A percentile compares a stretch with the other conserved stretches of the same genome.
Conservation (phyloP, 2,888 invertebrate genomes). For the Dynastes hyllus region DNA sequence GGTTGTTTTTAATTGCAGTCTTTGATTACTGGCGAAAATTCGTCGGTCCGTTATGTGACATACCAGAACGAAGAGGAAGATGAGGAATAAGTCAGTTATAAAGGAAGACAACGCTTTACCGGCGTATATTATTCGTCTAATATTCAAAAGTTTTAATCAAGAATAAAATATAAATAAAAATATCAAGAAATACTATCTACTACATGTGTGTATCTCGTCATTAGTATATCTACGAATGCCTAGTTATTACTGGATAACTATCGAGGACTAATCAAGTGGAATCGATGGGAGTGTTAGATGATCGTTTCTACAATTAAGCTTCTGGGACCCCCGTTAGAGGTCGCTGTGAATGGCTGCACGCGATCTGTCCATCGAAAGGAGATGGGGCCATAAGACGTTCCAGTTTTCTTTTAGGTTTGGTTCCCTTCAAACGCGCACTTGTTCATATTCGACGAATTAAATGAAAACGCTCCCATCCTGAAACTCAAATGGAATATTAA, state of each 20-base stretch:
- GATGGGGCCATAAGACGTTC: constrained; percentile 71
- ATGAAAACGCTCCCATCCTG: constrained; percentile 49
- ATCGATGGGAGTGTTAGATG: constrained; percentile 62
- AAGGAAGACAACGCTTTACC: constrained; percentile 20
- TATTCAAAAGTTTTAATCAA: constrained; percentile 5
- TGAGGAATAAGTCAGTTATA: constrained; percentile 71
- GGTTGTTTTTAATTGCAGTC: constrained; percentile 75
- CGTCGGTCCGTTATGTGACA: constrained; percentile 95
- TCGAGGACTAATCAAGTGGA: constrained; percentile 39
- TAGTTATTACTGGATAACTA: constrained; percentile 41
- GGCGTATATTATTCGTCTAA: not conserved
- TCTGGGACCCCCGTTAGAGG: constrained; percentile 71
- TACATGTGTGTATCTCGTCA: constrained; percentile 43
- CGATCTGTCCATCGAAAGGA: constrained; percentile 70
- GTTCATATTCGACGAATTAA: constrained; percentile 7
- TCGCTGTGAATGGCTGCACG: constrained; percentile 80
- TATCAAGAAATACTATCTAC: constrained; percentile 24
- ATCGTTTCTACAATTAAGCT: constrained; percentile 49
- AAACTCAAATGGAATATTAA: not conserved
- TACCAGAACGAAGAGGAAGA: constrained; percentile 95
- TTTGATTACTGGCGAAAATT: constrained; percentile 91
- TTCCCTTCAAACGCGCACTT: constrained; percentile 23
- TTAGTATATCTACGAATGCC: constrained; percentile 40
- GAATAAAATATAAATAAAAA: constrained; percentile 12
- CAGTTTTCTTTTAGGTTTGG: constrained; percentile 52